A percentile compares a stretch with the other conserved stretches of the same genome.
phyloP scores from a whole-genome alignment of 1,140 invertebrate species.

The Macrocentrus cingulum region DNA sequence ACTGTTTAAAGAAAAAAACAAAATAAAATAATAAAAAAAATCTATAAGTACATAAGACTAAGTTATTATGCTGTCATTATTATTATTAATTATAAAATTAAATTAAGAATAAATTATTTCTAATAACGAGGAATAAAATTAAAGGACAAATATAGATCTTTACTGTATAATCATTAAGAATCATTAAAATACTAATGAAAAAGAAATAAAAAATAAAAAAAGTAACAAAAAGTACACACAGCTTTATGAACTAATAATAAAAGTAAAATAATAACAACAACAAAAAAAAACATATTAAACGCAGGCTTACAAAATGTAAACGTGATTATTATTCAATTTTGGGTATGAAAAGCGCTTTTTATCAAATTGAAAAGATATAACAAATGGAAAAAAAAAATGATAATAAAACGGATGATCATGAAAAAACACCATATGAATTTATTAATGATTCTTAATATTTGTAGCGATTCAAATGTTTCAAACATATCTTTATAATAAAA shows the following conservation, averaged over 20 bases:
- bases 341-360: constrained; percentile 38
- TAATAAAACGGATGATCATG: neutral
- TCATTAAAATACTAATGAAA: constrained; percentile 30
- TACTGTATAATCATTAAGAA: constrained; percentile 26
- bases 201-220: constrained; percentile 17
- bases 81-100: constrained; percentile 6
- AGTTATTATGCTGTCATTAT: constrained; percentile 28
- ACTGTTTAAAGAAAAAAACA: too few relatives aligned
- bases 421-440: neutral
- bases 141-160: constrained; percentile 24
- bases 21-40: too few relatives aligned
- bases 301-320: constrained; percentile 36
- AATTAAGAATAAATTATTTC: constrained; percentile 6
- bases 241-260: constrained; percentile 29
- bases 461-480: too few relatives aligned
- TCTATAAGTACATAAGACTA: constrained; percentile 29
- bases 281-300: too few relatives aligned
- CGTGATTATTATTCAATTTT: constrained; percentile 28
- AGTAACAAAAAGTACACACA: constrained; percentile 25
- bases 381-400: constrained; percentile 14
- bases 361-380: constrained; percentile 28
- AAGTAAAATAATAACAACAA: constrained; percentile 22
- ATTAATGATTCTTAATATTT: constrained; percentile 6
- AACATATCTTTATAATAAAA: too few relatives aligned
- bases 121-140: constrained; percentile 19